A percentile compares a stretch with the other conserved stretches of the same genome.
Conservation (phyloP, 2,797 vertebrate genomes). For the Mormyrops attenuatus region DNA sequence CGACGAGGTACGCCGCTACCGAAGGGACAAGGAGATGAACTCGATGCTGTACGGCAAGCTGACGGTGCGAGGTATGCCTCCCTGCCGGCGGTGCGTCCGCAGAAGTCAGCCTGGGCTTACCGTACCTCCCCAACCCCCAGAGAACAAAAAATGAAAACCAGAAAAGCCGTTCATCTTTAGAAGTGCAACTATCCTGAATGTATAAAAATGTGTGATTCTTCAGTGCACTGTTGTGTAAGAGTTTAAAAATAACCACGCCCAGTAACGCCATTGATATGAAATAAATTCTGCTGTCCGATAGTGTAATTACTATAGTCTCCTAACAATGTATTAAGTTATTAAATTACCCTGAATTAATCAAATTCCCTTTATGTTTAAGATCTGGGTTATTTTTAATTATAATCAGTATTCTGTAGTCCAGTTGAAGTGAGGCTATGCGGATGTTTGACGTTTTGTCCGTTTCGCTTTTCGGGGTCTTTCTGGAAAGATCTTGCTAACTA, state of each 20-base stretch:
- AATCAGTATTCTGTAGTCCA: neutral
- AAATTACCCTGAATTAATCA: neutral
- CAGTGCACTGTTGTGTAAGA: neutral
- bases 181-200: neutral
- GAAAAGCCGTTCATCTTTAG: neutral
- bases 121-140: neutral
- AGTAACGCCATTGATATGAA: neutral
- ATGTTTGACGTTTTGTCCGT: neutral
- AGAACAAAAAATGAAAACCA: neutral
- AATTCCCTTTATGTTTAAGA: neutral
- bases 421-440: neutral
- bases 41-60: constrained; percentile 94
- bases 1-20: constrained; percentile 87
- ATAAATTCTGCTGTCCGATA: neutral
- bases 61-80: constrained; percentile 77
- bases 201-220: neutral
- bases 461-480: neutral
- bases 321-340: neutral
- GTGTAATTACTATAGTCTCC: neutral
- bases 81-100: neutral
- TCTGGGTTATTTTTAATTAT: neutral
- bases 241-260: neutral
- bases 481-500: neutral
- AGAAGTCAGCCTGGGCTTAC: neutral
- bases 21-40: constrained; percentile 96